Percentiles rank a stretch among this genome's conserved stretches.
phyloP scores from a whole-genome alignment of 2,797 vertebrate genomes.

The Syngnathus rostellatus region DNA sequence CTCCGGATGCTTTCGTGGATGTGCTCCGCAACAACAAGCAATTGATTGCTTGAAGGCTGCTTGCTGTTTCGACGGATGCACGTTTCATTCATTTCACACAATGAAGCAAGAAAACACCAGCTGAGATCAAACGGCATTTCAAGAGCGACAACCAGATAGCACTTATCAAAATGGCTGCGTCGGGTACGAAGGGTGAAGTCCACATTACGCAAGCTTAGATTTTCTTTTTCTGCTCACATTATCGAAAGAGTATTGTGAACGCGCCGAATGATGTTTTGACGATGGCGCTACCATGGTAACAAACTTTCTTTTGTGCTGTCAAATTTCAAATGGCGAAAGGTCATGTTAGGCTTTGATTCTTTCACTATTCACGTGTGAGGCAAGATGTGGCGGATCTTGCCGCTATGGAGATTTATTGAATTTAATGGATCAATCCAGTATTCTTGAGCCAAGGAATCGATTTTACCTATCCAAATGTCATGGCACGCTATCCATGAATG shows the following conservation, averaged over 20 bases:
- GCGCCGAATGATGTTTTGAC: background rate
- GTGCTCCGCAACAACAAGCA: slow-evolving; percentile 6
- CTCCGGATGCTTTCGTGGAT: background rate
- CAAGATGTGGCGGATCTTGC: background rate
- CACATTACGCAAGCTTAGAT: slow-evolving; percentile 16
- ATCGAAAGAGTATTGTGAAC: slow-evolving; percentile 11
- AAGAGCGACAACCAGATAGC: slow-evolving; percentile 23
- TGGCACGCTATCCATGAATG: too few species aligned
- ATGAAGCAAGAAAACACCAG: slow-evolving; percentile 9
- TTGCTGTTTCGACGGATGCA: background rate
- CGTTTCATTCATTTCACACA: background rate
- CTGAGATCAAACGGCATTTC: slow-evolving; percentile 1
- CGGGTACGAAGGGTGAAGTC: slow-evolving; percentile 36
- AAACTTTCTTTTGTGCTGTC: background rate
- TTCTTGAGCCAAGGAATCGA: too few species aligned
- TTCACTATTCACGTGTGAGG: background rate
- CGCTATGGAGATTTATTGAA: background rate
- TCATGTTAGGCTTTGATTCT: background rate
- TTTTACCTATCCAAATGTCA: too few species aligned
- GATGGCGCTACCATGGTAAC: slow-evolving; percentile 5
- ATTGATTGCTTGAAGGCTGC: slow-evolving; percentile 1
- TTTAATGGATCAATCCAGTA: background rate
- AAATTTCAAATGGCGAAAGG: background rate
- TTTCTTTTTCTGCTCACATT: slow-evolving; percentile 22
- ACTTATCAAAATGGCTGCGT: slow-evolving; percentile 38